Percentiles rank a stretch among this genome's conserved stretches.
Evolutionary conservation across 1,140 invertebrate genomes (phyloP).

Genomic region (Aradophagus sp.): DNA sequence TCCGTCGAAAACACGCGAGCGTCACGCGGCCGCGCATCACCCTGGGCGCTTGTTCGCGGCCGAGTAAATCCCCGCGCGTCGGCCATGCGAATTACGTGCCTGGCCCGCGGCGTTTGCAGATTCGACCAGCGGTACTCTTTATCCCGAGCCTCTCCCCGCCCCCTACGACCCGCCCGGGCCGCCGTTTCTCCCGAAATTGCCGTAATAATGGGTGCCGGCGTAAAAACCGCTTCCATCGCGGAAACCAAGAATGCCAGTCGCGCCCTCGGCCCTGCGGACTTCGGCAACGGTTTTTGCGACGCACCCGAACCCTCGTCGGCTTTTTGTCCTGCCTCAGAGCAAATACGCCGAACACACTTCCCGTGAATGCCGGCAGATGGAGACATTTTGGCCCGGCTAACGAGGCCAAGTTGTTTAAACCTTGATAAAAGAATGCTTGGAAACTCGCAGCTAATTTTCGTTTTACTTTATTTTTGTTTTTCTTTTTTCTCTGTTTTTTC

Average conservation of each 20-base stretch:
- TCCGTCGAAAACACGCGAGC: no score
- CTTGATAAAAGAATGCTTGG: no score
- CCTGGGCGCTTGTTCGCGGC: slow-evolving; percentile 22
- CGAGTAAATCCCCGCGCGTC: slow-evolving; percentile 37
- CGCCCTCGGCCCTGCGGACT: slow-evolving; percentile 36
- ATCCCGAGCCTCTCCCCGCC: slow-evolving; percentile 5
- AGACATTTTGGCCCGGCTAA: no score
- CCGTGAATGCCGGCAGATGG: no score
- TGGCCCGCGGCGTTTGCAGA: slow-evolving; percentile 38
- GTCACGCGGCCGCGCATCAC: slow-evolving; percentile 7
- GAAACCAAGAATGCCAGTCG: slow-evolving; percentile 61
- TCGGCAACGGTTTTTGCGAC: slow-evolving; percentile 48
- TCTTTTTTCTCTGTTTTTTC: no score
- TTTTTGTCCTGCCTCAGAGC: no score
- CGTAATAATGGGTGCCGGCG: slow-evolving; percentile 61
- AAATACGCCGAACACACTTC: slow-evolving; percentile 21
- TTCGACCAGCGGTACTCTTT: slow-evolving; percentile 36
- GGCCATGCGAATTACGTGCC: slow-evolving; percentile 45
- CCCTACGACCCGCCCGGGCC: slow-evolving; percentile 5
- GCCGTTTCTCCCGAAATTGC: slow-evolving; percentile 67
- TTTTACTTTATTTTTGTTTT: no score
- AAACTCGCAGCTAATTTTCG: no score
- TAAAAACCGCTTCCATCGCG: slow-evolving; percentile 65
- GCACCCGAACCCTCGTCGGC: slow-evolving; percentile 30
- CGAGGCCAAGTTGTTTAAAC: no score